Base-by-base conservation (phyloP, 2,797 vertebrate genomes). In the Rousettus madagascariensis region DNA sequence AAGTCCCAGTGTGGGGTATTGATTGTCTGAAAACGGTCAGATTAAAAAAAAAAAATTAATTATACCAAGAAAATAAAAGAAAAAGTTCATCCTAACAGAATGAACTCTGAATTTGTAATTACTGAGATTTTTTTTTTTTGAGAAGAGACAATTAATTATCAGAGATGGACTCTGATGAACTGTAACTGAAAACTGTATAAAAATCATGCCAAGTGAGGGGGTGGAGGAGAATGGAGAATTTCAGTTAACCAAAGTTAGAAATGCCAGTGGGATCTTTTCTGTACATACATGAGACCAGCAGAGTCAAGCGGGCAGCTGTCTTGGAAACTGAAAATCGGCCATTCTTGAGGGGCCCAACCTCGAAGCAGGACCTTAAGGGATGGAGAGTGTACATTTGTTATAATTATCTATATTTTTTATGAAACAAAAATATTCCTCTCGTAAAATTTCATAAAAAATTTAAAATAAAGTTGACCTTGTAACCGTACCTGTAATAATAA, bases 1-100 rank as follows among this genome's bases (percentile, higher is more conserved):
- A 85, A 26, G 22, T 68, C 78, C 90, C 91, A 65, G n/a, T 1
- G 20, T 33, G 20, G 51, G 61, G 6, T 36, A 26, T 13, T 19
- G 16, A 15, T 30, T 86, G 59, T 95, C 83, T 92, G n/a, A 63
- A 94, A 95, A 74, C 16, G 91, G 59, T 38, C 85, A 86, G 71
- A 94, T 90, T 49, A 16, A 22, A 92, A 91, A 33, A n/a, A n/a
- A 66, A 84, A 85, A 85, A 86, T 95, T 92, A 65, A 97, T 92
- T 63, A 78, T 36, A 80, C 16, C 33, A 80, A 96, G 90, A 95
- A 96, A 90, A 90, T 28, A 90, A 84, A 95, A 38, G 30, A 11
- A 80, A 93, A 63, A 66, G n/a, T 68, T 71, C 75, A 72, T 68
- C 68, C 65, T 78, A 28, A 71, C 17, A 83, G 82, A 92, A 90